Evolutionary conservation across 2,113 vertebrate genomes (phyloP), one percentile per base, ranked within the genome.

Genomic region (Leptobrachium leishanense): DNA sequence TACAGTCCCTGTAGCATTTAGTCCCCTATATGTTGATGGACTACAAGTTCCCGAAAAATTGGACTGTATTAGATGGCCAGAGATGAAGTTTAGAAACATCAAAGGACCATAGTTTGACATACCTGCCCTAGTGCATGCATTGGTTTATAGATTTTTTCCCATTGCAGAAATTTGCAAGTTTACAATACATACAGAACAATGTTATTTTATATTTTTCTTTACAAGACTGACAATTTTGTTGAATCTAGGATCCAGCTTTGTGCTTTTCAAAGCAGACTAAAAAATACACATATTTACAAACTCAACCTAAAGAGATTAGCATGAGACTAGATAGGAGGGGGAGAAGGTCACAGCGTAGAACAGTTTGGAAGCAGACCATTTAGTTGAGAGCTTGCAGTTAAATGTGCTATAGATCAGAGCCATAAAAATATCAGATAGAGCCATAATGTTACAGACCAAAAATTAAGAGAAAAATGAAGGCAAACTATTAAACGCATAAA

Each of bases 341-440:
- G 62, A 54, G 62, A 79, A 74, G 70, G 77, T 67, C 77, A 79
- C 62, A 40, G 62, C 20, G 40, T 55, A 79, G 69, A 73, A 79
- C 69, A 72, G 70, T 79, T 40, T 68, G 53, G 40, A 20, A 31
- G 20, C 20, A 63, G 70, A 67, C 5, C 44, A 73, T 79, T 79
- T 79, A 79, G 62, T 68, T n/a, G 76, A 43, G 67, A 79, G 62
- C 66, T 73, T 73, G 63, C 50, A n/a, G 44, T 42, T 66, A 40
- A 73, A 74, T 73, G 78, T 62, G 78, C 53, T 74, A 74, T 81
- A 74, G 63, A 81, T 74, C 71, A 81, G 42, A 68, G 71, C 43
- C 78, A 81, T 81, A 81, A 81, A 81, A 81, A 81, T 74, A 74
- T 81, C 78, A 81, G 78, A 66, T 74, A 81, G 20, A 43, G 64